These are phyloP conservation scores for Platorchestia sp. DNA, from an alignment of 1,140 invertebrate genomes.

Conservation along the genomic window DNA sequence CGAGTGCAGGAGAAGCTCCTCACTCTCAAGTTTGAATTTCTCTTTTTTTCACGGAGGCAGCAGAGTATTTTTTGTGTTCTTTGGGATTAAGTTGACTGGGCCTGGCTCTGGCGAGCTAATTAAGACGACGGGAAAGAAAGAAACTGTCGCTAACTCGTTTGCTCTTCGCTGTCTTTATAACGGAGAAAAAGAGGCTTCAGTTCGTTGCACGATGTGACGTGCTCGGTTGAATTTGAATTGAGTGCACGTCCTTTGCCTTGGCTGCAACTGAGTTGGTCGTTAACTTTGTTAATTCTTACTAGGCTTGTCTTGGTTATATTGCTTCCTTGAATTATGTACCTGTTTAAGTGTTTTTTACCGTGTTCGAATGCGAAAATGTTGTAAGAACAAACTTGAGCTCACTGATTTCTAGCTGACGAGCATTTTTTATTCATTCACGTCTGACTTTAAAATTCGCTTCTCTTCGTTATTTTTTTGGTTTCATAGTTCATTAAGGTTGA, in stretches of 20 bases:
- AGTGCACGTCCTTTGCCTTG: neutral
- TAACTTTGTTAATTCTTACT: neutral
- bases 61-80: neutral
- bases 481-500: neutral
- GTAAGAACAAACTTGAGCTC: neutral
- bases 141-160: conserved; percentile 18
- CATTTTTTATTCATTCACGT: neutral
- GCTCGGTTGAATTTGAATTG: neutral
- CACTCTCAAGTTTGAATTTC: neutral
- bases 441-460: neutral
- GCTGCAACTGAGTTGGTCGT: neutral
- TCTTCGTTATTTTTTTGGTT: neutral
- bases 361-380: neutral
- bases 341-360: neutral
- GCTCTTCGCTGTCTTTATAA: neutral
- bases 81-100: neutral
- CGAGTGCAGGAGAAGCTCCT: neutral
- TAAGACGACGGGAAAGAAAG: conserved; percentile 17
- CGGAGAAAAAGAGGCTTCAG: neutral
- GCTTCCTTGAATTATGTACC: neutral
- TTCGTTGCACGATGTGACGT: neutral
- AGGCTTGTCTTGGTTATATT: neutral
- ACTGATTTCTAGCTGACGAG: too few relatives aligned
- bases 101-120: neutral
- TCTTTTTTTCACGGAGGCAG: neutral